Percentiles rank a stretch among this genome's conserved stretches.
Conservation (phyloP, 2,888 invertebrate genomes). For the Melanophora roralis region DNA sequence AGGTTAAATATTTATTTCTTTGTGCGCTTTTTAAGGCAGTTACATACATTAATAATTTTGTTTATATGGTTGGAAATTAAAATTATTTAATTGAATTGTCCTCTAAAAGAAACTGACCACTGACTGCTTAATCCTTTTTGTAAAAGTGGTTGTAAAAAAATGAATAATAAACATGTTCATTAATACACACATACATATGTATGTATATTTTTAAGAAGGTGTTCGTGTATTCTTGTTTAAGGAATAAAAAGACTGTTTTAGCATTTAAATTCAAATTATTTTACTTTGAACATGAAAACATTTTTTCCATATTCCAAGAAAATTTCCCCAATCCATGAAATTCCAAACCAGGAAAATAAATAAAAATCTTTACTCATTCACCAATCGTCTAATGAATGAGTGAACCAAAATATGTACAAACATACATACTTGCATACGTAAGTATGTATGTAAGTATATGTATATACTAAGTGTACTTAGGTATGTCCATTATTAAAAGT, state of each 20-base stretch:
- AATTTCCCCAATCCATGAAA: constrained; percentile 34
- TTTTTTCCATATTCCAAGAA: constrained; percentile 60
- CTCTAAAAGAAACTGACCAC: background rate
- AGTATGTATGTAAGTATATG: too few relatives aligned
- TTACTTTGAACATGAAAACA: constrained; percentile 6
- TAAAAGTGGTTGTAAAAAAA: background rate
- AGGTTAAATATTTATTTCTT: constrained; percentile 35
- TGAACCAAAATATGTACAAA: constrained; percentile 8
- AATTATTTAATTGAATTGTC: background rate
- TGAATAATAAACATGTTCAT: too few relatives aligned
- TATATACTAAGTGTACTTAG: too few relatives aligned
- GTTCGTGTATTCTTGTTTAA: background rate
- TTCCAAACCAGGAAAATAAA: constrained; percentile 16
- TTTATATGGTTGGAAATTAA: constrained; percentile 4
- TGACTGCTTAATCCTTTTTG: background rate
- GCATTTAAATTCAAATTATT: constrained; percentile 32
- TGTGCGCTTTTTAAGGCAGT: too few relatives aligned
- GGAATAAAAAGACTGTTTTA: background rate
- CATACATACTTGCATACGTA: too few relatives aligned
- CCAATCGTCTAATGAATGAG: constrained; percentile 55
- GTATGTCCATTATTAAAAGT: background rate
- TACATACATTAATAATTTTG: too few relatives aligned
- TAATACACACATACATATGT: background rate
- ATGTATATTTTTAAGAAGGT: background rate
- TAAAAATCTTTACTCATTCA: constrained; percentile 45